phyloP scores from a whole-genome alignment of 1,140 invertebrate species.

The Drosophila hydei region DNA sequence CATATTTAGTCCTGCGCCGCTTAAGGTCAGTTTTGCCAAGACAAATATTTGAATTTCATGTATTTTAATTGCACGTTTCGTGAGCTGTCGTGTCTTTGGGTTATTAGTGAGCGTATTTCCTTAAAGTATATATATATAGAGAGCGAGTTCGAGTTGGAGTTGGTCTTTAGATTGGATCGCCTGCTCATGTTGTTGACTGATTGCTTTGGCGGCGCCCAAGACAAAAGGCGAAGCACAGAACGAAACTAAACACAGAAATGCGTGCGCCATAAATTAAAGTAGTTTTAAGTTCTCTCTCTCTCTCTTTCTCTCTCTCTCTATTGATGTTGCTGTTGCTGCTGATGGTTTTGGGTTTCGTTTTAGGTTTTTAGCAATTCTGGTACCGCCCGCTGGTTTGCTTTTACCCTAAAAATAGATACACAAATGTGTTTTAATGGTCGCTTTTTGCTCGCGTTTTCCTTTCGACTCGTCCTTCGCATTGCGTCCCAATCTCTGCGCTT shows the following conservation, averaged over 20 bases:
- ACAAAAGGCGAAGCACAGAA: slow-evolving; percentile 29
- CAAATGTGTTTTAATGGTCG: slow-evolving; percentile 81
- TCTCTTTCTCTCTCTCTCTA: not conserved
- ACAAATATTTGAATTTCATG: slow-evolving; percentile 22
- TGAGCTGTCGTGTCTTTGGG: slow-evolving; percentile 31
- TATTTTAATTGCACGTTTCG: slow-evolving; percentile 14
- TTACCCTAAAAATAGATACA: slow-evolving; percentile 79
- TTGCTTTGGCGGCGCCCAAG: slow-evolving; percentile 61
- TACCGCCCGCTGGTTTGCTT: slow-evolving; percentile 48
- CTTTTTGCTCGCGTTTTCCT: slow-evolving; percentile 61
- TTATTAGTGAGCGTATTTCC: slow-evolving; percentile 32
- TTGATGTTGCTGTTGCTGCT: slow-evolving; percentile 26
- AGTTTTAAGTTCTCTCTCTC: slow-evolving; percentile 67
- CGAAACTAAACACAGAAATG: slow-evolving; percentile 71
- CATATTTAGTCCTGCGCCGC: not conserved
- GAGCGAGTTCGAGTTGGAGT: not conserved
- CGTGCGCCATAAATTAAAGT: slow-evolving; percentile 80
- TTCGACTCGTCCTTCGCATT: slow-evolving; percentile 47
- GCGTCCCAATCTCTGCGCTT: slow-evolving; percentile 69
- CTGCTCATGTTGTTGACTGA: slow-evolving; percentile 68
- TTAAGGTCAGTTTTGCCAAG: slow-evolving; percentile 4
- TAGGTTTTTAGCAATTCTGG: slow-evolving; percentile 36
- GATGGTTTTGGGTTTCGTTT: slow-evolving; percentile 40
- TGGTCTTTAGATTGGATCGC: slow-evolving; percentile 20
- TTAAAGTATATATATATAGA: not conserved